A percentile compares a stretch with the other conserved stretches of the same genome.
These are phyloP conservation scores for Sebastes minor DNA, from an alignment of 2,797 vertebrate genomes.

Conservation along the genomic window DNA sequence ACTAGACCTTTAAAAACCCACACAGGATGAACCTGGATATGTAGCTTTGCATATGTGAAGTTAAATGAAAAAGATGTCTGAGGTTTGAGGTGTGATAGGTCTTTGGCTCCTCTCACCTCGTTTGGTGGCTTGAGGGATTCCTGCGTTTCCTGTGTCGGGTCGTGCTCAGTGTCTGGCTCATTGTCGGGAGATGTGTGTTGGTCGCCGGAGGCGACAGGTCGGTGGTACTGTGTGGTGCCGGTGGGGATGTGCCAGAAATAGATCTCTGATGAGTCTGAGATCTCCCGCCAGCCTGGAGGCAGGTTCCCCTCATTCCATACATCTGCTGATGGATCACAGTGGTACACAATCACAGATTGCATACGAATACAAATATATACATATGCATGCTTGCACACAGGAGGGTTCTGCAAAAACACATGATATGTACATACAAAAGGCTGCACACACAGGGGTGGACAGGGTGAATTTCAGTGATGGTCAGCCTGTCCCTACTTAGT, in stretches of 20 bases:
- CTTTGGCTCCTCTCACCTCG: constrained; percentile 72
- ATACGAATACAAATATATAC: background rate
- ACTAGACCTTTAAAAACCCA: background rate
- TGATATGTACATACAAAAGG: background rate
- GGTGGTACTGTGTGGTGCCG: constrained; percentile 93
- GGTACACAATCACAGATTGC: constrained; percentile 19
- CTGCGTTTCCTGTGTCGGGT: constrained; percentile 61
- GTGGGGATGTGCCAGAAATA: constrained; percentile 97
- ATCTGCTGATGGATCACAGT: constrained; percentile 80
- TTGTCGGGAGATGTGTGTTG: constrained; percentile 32
- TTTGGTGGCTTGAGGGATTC: constrained; percentile 84
- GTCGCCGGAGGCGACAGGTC: constrained; percentile 80
- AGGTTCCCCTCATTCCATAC: constrained; percentile 92
- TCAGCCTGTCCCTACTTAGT: constrained; percentile 69
- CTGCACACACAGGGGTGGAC: constrained; percentile 22
- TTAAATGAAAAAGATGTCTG: background rate
- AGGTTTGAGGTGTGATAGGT: constrained; percentile 23
- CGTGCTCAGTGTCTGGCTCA: constrained; percentile 65
- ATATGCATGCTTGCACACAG: background rate
- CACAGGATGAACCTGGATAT: background rate
- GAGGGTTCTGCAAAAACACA: background rate
- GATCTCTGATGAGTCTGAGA: constrained; percentile 90
- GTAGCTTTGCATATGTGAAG: background rate
- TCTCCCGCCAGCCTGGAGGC: constrained; percentile 94
- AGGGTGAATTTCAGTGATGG: constrained; percentile 68